Percentiles rank a stretch among this genome's conserved stretches.
Conservation (phyloP, 2,888 invertebrate genomes). For the Lampropteryx suffumata region DNA sequence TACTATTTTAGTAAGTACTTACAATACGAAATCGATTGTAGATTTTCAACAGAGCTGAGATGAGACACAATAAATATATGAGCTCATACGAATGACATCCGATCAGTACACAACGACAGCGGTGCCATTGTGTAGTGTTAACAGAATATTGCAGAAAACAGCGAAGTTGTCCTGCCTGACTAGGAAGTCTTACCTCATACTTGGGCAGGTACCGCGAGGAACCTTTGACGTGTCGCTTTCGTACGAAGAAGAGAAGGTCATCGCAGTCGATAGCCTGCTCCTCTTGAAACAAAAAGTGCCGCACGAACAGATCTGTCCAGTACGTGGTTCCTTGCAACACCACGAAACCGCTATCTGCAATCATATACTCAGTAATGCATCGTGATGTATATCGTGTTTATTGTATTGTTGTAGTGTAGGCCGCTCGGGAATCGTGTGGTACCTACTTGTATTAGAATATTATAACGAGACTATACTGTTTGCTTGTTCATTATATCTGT, state of each 20-base stretch:
- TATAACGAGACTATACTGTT: slow-evolving; percentile 7
- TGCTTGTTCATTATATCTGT: slow-evolving; percentile 1
- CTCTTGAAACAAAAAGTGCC: slow-evolving; percentile 95
- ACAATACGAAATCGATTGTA: too few species aligned
- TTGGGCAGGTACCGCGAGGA: slow-evolving; percentile 94
- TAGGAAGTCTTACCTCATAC: slow-evolving; percentile 87
- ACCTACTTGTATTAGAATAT: neutral
- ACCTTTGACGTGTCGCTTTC: slow-evolving; percentile 94
- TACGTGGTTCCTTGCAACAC: slow-evolving; percentile 96
- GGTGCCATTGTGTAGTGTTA: too few species aligned
- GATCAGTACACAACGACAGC: too few species aligned
- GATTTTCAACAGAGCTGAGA: neutral
- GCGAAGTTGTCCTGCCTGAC: too few species aligned
- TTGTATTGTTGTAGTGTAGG: neutral
- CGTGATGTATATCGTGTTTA: neutral
- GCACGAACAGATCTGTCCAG: slow-evolving; percentile 97
- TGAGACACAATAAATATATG: too few species aligned
- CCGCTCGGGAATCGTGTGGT: neutral
- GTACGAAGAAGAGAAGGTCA: slow-evolving; percentile 97
- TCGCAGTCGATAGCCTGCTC: slow-evolving; percentile 95
- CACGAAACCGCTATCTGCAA: slow-evolving; percentile 93
- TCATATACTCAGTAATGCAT: slow-evolving; percentile 6
- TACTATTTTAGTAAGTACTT: too few species aligned
- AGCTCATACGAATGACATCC: too few species aligned
- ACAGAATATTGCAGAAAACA: too few species aligned